A percentile compares a stretch with the other conserved stretches of the same genome.
Conservation (phyloP, 1,140 invertebrate genomes). For the Bombus superbus region DNA sequence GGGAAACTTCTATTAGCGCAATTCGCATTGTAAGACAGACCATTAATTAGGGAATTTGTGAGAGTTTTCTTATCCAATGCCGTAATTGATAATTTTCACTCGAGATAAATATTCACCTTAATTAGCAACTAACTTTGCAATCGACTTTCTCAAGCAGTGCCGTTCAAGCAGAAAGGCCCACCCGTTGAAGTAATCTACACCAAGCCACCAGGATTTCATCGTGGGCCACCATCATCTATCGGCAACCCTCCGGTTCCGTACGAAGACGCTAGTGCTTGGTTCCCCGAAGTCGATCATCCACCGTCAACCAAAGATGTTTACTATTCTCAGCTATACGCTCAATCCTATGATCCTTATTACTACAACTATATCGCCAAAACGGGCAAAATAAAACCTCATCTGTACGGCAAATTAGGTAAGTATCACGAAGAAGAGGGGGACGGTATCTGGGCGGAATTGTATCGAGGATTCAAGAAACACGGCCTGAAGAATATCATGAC, state of each 20-base stretch:
- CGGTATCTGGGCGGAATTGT: constrained; percentile 75
- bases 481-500: constrained; percentile 80
- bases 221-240: constrained; percentile 51
- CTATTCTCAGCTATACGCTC: constrained; percentile 77
- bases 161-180: constrained; percentile 53
- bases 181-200: constrained; percentile 76
- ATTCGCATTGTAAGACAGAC: background rate
- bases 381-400: constrained; percentile 77
- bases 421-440: constrained; percentile 59
- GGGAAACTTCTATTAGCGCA: background rate
- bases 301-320: constrained; percentile 72
- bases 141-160: constrained; percentile 21
- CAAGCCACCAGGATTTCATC: constrained; percentile 71
- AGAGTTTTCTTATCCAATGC: background rate
- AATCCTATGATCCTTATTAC: constrained; percentile 80
- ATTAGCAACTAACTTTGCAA: background rate
- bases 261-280: constrained; percentile 69
- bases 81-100: background rate
- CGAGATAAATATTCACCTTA: background rate
- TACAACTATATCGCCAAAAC: constrained; percentile 80
- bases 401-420: constrained; percentile 76
- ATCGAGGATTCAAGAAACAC: constrained; percentile 76
- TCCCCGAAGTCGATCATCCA: constrained; percentile 64
- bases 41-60: background rate
- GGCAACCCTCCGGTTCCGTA: constrained; percentile 64